These are phyloP conservation scores for Montipora sp. DNA, from an alignment of 64 coral and sea anemone species.

Conservation along the genomic window DNA sequence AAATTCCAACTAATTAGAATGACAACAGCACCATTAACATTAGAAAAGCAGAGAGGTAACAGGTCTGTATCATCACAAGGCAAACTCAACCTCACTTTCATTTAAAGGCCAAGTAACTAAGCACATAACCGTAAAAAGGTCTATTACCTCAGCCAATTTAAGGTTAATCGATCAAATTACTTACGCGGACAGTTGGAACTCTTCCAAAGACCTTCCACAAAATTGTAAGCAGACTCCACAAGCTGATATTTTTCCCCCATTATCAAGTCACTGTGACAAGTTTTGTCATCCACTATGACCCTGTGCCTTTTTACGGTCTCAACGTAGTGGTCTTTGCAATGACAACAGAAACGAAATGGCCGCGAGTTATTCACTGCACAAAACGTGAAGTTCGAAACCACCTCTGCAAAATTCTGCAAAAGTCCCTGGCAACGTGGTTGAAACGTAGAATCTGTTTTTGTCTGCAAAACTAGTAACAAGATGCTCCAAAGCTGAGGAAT, in stretches of 20 bases:
- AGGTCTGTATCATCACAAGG: too few species aligned
- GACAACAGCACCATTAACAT: too few species aligned
- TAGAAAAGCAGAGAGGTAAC: too few species aligned
- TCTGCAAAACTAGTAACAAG: background rate
- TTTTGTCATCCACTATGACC: background rate
- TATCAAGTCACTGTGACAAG: conserved; percentile 3
- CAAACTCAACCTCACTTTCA: too few species aligned
- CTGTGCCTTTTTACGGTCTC: background rate
- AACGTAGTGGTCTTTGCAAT: background rate
- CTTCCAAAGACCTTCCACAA: conserved; percentile 43
- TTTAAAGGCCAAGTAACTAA: too few species aligned
- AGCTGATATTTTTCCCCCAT: conserved; percentile 51
- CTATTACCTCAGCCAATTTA: too few species aligned
- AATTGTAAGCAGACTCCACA: conserved; percentile 38
- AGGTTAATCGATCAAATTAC: background rate
- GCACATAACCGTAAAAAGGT: too few species aligned
- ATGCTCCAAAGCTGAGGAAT: background rate
- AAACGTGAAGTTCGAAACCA: conserved; percentile 49
- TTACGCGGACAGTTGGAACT: conserved; percentile 34
- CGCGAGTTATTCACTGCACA: conserved; percentile 54
- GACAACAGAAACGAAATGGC: conserved; percentile 59
- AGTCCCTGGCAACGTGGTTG: background rate
- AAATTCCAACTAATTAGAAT: too few species aligned
- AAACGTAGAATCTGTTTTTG: background rate
- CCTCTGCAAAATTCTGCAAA: conserved; percentile 30